Evolutionary conservation across 2,113 vertebrate species (phyloP), one percentile per base, ranked within the genome.

Genomic region (Vulpes vulpes): DNA sequence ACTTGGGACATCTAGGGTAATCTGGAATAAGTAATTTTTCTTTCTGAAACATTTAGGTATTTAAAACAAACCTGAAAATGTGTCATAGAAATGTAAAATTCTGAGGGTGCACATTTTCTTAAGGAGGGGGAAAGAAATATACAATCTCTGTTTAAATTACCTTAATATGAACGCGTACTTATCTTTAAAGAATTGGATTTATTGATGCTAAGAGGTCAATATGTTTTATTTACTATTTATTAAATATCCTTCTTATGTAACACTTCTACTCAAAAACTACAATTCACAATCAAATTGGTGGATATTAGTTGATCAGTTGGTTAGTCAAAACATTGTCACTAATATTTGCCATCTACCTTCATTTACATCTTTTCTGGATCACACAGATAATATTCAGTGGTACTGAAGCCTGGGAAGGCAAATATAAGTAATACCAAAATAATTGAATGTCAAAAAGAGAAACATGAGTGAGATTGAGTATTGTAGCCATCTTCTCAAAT

Each of bases 11-110:
- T 65, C 82, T 43, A 4, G 85, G 53, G 60, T 76, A 87, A 90
- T 93, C 95, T 96, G 74, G 69, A 96, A 95, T 55, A 80, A 86
- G 73, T 55, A 55, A 93, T 93, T 88, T 93, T 84, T 79, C 30
- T 79, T 69, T 80, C 49, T 35, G 10, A 84, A 92, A 80, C 6
- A 35, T 35, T 57, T 14, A 62, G 8, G 22, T 5, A 57, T 71
- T 80, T 51, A 30, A 80, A 89, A 85, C 20, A 14, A 67, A 60
- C 19, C 53, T 81, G 25, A 55, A 92, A 74, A 81, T 85, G 14
- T 20, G 0, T 85, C 64, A 53, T 14, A 80, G 62, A 62, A 85
- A 71, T 62, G 20, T 35, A 17, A 55, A 80, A 80, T 59, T 30
- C 22, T 55, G 65, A 86, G 32, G 7, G 65, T 60, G 27, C 16